A percentile compares a stretch with the other conserved stretches of the same genome.
phyloP scores from a whole-genome alignment of 2,888 invertebrate genomes.

The Pharmacophagus antenor region DNA sequence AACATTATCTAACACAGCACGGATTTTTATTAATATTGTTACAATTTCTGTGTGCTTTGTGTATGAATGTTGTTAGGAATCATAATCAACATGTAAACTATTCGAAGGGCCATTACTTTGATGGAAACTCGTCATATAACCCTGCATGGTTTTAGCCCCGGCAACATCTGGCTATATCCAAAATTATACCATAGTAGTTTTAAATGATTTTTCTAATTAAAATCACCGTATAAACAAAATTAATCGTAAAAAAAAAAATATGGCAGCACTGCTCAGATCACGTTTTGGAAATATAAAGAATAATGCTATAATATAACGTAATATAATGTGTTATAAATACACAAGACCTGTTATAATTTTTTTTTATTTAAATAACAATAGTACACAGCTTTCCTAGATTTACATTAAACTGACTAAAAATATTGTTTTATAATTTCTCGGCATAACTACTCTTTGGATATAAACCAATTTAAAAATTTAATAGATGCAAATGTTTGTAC shows the following conservation, averaged over 20 bases:
- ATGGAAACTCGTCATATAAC: background rate
- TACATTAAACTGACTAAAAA: constrained; percentile 10
- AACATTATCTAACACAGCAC: constrained; percentile 11
- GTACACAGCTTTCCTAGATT: constrained; percentile 16
- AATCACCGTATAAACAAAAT: background rate
- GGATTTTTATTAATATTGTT: background rate
- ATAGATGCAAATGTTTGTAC: constrained; percentile 13
- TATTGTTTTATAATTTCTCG: constrained; percentile 1
- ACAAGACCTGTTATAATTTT: background rate
- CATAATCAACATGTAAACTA: background rate
- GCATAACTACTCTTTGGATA: too few species aligned
- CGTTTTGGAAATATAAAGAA: background rate
- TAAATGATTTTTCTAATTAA: background rate
- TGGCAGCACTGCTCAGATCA: background rate
- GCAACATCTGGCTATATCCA: constrained; percentile 17
- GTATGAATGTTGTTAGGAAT: constrained; percentile 4
- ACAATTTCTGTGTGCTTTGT: constrained; percentile 5
- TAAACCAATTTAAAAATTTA: constrained; percentile 6
- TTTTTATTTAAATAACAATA: background rate
- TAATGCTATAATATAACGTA: too few species aligned
- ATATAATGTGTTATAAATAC: constrained; percentile 1
- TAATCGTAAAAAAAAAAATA: background rate
- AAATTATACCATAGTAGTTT: constrained; percentile 13
- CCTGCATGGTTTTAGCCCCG: constrained; percentile 35
- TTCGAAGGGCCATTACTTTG: background rate